Conservation (phyloP, 2,797 vertebrate genomes). For the Enteromius anoplus region DNA sequence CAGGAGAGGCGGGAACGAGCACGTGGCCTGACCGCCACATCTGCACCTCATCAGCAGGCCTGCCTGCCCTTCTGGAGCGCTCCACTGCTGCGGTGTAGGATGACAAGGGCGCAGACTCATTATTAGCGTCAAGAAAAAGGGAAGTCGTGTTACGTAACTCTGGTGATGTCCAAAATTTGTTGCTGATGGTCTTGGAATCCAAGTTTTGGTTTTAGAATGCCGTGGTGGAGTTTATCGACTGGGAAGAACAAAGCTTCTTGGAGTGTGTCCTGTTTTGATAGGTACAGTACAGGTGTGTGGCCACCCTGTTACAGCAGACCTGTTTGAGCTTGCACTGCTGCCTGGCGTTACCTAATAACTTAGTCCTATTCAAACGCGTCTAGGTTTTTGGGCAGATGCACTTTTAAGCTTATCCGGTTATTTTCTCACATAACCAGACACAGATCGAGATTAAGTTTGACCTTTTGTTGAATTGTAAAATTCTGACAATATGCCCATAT, state of each 20-base stretch:
- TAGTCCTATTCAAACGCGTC: not conserved
- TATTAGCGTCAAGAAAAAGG: conserved; percentile 28
- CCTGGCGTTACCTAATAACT: not conserved
- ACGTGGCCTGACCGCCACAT: conserved; percentile 56
- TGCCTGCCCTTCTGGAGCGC: conserved; percentile 41
- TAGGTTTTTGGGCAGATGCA: not conserved
- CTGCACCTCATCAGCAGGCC: conserved; percentile 57
- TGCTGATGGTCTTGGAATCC: conserved; percentile 8
- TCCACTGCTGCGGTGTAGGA: conserved; percentile 40
- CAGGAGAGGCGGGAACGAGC: conserved; percentile 29
- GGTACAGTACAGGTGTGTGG: conserved; percentile 38
- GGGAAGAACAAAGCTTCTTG: not conserved
- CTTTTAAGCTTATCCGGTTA: not conserved
- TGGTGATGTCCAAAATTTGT: conserved; percentile 27
- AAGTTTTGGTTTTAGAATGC: conserved; percentile 18
- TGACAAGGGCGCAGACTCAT: conserved; percentile 40
- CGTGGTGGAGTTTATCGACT: not conserved
- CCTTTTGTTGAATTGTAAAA: not conserved
- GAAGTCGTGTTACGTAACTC: conserved; percentile 35
- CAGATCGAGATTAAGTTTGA: not conserved
- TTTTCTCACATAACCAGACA: not conserved
- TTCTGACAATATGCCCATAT: not conserved
- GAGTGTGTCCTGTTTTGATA: conserved; percentile 7
- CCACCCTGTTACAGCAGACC: not conserved
- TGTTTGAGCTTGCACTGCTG: conserved; percentile 49